These are phyloP conservation scores for Euwallacea similis DNA, from an alignment of 1,140 invertebrate genomes.

Conservation along the genomic window DNA sequence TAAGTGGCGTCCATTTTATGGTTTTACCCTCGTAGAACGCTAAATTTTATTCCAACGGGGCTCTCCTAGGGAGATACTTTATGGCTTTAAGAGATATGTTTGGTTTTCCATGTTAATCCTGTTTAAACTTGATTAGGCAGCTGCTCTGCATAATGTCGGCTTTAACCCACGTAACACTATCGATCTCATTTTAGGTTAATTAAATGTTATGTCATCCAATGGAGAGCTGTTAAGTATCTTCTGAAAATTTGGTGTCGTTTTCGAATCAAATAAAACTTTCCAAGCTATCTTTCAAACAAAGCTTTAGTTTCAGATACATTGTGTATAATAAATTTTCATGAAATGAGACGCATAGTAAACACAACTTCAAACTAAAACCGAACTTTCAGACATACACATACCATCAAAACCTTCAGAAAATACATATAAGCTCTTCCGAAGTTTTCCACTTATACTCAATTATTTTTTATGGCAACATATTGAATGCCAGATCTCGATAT, in stretches of 20 bases:
- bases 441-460: slow-evolving; percentile 27
- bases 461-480: slow-evolving; percentile 29
- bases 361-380: slow-evolving; percentile 16
- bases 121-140: background rate
- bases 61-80: slow-evolving; percentile 6
- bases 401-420: background rate
- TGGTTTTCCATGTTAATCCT: background rate
- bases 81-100: slow-evolving; percentile 1
- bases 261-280: slow-evolving; percentile 15
- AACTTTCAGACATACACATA: slow-evolving; percentile 3
- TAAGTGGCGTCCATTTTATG: slow-evolving; percentile 24
- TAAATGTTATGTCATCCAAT: no score
- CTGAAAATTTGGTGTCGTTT: background rate
- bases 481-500: slow-evolving; percentile 23
- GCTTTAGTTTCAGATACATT: slow-evolving; percentile 11
- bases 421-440: slow-evolving; percentile 19
- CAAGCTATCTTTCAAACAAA: slow-evolving; percentile 4
- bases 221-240: no score
- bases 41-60: slow-evolving; percentile 3
- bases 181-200: no score
- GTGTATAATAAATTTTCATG: slow-evolving; percentile 18
- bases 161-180: background rate
- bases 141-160: background rate
- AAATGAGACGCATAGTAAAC: slow-evolving; percentile 27
- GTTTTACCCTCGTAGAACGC: slow-evolving; percentile 4